Conservation (phyloP, 2,797 vertebrate species). For the Cheirogaleus major region DNA sequence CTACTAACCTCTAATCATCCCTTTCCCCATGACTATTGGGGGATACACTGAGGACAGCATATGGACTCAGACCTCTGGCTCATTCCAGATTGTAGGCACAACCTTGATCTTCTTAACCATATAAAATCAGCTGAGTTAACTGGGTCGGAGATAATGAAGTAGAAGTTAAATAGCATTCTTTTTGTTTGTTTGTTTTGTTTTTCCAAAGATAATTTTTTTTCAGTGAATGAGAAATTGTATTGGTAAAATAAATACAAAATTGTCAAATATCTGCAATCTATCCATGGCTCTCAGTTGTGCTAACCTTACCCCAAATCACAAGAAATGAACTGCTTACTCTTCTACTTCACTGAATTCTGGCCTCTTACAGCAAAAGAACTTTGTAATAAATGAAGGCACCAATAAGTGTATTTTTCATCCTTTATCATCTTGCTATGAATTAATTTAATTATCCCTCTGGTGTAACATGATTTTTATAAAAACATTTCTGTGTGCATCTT, state of each 20-base stretch:
- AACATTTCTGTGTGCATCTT: not conserved
- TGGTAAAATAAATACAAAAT: slow-evolving; percentile 37
- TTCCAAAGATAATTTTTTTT: not conserved
- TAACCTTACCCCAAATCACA: not conserved
- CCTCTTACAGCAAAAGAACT: not conserved
- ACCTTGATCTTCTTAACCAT: not conserved
- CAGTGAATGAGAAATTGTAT: slow-evolving; percentile 3
- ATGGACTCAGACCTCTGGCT: not conserved
- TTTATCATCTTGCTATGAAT: not conserved
- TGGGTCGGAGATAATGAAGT: slow-evolving; percentile 5
- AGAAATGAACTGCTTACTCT: not conserved
- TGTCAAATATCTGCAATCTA: not conserved
- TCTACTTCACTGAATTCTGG: not conserved
- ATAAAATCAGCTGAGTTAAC: not conserved
- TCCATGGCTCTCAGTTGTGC: not conserved
- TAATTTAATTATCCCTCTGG: not conserved
- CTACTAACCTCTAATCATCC: not conserved
- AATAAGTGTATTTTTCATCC: not conserved
- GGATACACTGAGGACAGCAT: not conserved
- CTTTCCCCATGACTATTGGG: not conserved
- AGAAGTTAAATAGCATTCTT: not conserved
- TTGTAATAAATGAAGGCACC: not conserved
- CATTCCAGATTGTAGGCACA: not conserved
- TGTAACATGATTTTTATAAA: not conserved
- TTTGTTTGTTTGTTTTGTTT: not conserved